Evolutionary conservation across 2,113 vertebrate genomes (phyloP).

Genomic region (Cinclus cinclus): DNA sequence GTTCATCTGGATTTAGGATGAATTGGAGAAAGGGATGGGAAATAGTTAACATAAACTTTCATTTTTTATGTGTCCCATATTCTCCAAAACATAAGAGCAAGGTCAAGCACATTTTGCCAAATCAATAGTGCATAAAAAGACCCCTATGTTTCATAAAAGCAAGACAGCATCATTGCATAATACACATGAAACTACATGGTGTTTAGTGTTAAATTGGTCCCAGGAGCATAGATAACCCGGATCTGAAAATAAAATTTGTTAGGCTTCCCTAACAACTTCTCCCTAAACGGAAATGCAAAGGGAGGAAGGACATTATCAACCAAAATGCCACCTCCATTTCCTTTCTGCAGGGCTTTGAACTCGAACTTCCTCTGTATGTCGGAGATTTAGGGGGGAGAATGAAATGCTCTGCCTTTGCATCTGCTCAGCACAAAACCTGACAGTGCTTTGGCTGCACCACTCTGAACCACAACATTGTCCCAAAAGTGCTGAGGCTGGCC

Average conservation of each 20-base stretch:
- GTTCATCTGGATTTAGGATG: not conserved
- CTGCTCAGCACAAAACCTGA: not conserved
- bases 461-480: not conserved
- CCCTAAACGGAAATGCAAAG: not conserved
- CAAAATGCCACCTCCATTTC: not conserved
- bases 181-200: not conserved
- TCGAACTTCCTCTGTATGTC: accelerated
- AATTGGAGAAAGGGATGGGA: not conserved
- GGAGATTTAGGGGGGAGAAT: not conserved
- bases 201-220: not conserved
- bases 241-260: not conserved
- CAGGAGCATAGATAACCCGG: accelerated
- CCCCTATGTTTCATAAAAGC: not conserved
- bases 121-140: not conserved
- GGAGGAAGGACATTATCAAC: not conserved
- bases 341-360: not conserved
- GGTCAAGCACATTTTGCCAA: not conserved
- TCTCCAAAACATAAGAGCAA: not conserved
- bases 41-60: not conserved
- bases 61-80: not conserved
- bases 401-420: not conserved
- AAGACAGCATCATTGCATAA: not conserved
- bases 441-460: not conserved
- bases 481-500: not conserved
- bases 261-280: not conserved